Conservation (phyloP, 2,888 invertebrate species). For the Sinohyriopsis cumingii region DNA sequence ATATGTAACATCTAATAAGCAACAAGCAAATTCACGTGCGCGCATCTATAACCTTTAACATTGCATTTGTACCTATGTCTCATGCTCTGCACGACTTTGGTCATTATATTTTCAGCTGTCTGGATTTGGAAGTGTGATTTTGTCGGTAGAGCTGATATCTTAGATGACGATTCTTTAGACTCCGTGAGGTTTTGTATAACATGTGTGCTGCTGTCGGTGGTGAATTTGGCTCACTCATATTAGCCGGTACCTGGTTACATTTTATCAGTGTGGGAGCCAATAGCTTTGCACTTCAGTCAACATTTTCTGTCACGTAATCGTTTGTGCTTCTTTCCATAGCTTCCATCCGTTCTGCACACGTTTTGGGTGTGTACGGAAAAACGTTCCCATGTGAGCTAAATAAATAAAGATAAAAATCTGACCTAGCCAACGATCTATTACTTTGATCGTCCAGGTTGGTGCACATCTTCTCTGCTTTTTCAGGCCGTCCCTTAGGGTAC, state of each 20-base stretch:
- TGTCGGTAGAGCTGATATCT: too few species aligned
- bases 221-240: constrained; percentile 6
- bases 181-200: too few species aligned
- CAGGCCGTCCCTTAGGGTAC: constrained; percentile 16
- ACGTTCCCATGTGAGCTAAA: constrained; percentile 3
- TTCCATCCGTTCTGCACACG: constrained; percentile 12
- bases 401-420: constrained; percentile 23
- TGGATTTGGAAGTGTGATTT: too few species aligned
- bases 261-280: constrained; percentile 19
- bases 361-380: constrained; percentile 7
- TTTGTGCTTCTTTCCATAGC: constrained; percentile 10
- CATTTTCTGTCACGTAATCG: constrained; percentile 18
- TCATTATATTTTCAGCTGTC: too few species aligned
- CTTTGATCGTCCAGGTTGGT: constrained; percentile 37
- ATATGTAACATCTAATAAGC: too few species aligned
- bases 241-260: constrained; percentile 18
- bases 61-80: too few species aligned
- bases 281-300: constrained; percentile 15
- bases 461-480: constrained; percentile 9
- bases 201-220: too few species aligned
- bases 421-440: constrained; percentile 19
- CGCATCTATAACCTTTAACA: too few species aligned
- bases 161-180: too few species aligned
- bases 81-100: too few species aligned
- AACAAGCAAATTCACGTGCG: too few species aligned